phyloP scores from a whole-genome alignment of 2,113 vertebrate species.

The Corythaeola cristata region DNA sequence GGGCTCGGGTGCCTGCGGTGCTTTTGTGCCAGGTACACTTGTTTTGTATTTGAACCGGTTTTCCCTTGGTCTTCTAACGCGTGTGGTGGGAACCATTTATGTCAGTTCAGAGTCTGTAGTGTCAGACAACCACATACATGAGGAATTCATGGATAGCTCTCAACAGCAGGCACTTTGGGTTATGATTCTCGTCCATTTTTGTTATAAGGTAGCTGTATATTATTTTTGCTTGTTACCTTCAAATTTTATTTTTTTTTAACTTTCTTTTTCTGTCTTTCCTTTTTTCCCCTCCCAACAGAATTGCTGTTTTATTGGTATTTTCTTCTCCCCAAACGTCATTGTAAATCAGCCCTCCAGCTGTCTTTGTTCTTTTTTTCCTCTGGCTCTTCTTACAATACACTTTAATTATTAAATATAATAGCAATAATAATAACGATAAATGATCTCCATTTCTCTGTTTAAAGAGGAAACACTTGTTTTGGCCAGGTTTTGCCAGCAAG shows the following conservation, averaged over 20 bases:
- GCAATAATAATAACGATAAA: background rate
- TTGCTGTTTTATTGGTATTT: background rate
- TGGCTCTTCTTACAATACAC: background rate
- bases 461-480: background rate
- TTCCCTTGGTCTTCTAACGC: background rate
- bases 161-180: background rate
- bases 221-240: background rate
- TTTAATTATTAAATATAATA: background rate
- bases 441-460: background rate
- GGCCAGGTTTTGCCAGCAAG: background rate
- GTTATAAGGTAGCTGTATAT: background rate
- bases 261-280: background rate
- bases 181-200: background rate
- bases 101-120: background rate
- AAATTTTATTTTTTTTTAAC: background rate
- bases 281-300: background rate
- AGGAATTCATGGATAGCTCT: background rate
- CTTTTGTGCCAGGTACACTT: background rate
- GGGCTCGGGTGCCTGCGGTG: rapidly evolving
- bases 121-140: background rate
- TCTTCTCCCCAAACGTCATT: background rate
- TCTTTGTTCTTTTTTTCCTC: background rate
- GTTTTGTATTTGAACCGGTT: background rate
- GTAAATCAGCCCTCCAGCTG: background rate
- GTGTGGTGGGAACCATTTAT: background rate